phyloP scores from a whole-genome alignment of 2,888 invertebrate genomes.

The Synergus laeviventris region DNA sequence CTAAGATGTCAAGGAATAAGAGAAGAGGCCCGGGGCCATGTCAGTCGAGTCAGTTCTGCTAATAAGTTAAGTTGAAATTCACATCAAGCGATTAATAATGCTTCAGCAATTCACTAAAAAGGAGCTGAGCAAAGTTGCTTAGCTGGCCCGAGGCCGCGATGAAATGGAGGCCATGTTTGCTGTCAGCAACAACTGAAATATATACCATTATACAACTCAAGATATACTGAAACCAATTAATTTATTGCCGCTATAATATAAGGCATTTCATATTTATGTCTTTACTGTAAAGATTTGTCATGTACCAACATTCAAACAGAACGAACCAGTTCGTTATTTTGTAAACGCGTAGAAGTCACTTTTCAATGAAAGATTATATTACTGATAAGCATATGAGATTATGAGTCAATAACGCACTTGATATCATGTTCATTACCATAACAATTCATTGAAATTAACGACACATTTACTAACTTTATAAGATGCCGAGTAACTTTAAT shows the following conservation, averaged over 20 bases:
- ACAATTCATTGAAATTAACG: background rate
- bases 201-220: background rate
- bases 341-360: background rate
- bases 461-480: background rate
- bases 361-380: background rate
- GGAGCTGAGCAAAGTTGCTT: constrained; percentile 45
- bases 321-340: background rate
- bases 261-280: background rate
- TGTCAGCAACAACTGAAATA: constrained; percentile 66
- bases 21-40: constrained; percentile 55
- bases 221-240: constrained; percentile 19
- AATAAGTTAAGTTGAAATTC: constrained; percentile 71
- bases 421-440: background rate
- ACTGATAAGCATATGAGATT: background rate
- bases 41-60: constrained; percentile 69
- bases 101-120: constrained; percentile 72
- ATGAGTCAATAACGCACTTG: background rate
- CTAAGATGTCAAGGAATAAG: constrained; percentile 63
- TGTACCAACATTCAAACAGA: background rate
- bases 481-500: background rate
- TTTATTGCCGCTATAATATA: background rate
- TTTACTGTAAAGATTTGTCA: background rate
- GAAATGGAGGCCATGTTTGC: constrained; percentile 68
- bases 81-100: constrained; percentile 74
- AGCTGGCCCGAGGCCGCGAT: constrained; percentile 65